Base-by-base conservation (phyloP, 2,113 vertebrate genomes). In the Nansenia antarctica region DNA sequence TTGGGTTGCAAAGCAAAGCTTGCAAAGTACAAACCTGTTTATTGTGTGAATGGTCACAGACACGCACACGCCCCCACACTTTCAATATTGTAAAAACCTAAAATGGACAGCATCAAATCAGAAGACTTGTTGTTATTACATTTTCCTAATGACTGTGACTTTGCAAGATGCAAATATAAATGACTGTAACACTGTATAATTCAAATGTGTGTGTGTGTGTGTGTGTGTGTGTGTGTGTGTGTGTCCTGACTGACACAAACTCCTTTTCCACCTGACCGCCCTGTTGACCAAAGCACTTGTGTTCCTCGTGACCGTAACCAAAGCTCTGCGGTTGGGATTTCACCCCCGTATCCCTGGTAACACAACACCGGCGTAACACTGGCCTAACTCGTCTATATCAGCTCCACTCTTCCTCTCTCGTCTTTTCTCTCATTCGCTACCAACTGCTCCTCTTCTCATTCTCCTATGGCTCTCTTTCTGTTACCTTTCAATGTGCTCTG, bases 201-300 rank as follows among this genome's bases (percentile, higher is more conserved):
- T 70, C 62, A 8, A 74, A 80, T 55, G n/a, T 12, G 53, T 12
- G 53, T 55, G 20, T 30, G 55, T 5, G 31, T 49, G 52, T n/a
- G 37, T 9, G 57, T 26, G 59, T 32, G 52, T 53, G n/a, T 32
- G 45, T 12, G 39, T 64, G 62, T 47, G 26, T 30, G 27, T 37
- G 15, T 34, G 47, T 60, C 31, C 27, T 72, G 67, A 53, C 42
- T 57, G 60, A 62, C 62, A 1, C 27, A n/a, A n/a, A n/a, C n/a
- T n/a, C n/a, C n/a, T n/a, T n/a, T n/a, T n/a, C 68, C 42, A 32
- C 29, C 37, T 52, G 29, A 72, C 15, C 5, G 63, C 52, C 52
- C 15, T 30, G 5, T 27, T 58, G 29, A 57, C 54, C 6, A 14
- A 20, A 58, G 26, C 14, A n/a, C n/a, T n/a, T n/a, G n/a, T 58